Conservation (phyloP, 2,888 invertebrate species). For the Metallyticus violacea region DNA sequence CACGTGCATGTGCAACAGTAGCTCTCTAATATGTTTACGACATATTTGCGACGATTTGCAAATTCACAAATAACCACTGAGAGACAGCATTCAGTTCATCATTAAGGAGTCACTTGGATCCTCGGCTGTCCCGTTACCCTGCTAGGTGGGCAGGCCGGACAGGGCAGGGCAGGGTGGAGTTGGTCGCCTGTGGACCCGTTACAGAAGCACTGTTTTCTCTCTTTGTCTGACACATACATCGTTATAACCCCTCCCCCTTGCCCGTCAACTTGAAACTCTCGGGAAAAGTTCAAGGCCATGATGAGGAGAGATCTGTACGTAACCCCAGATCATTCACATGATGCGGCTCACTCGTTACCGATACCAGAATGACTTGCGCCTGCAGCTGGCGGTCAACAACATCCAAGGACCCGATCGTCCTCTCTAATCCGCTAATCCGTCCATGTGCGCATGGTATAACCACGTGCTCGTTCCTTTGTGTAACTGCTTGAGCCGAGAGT, state of each 20-base stretch:
- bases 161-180: neutral
- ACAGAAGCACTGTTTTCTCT: neutral
- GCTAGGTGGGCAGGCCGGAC: neutral
- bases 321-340: neutral
- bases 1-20: no score
- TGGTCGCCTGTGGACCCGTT: neutral
- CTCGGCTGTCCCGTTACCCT: neutral
- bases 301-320: neutral
- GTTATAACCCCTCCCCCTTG: neutral
- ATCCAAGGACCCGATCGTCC: no score
- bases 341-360: neutral
- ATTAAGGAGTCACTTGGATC: neutral
- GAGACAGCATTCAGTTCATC: no score
- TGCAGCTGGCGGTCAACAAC: no score
- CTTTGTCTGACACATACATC: neutral
- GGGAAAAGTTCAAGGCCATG: neutral
- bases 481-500: no score
- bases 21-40: no score
- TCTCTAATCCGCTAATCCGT: neutral
- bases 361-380: no score
- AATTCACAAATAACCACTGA: neutral
- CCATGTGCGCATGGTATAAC: no score
- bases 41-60: neutral
- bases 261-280: neutral
- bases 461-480: no score